phyloP scores from a whole-genome alignment of 2,888 invertebrate genomes.

The Cheilosia variabilis region DNA sequence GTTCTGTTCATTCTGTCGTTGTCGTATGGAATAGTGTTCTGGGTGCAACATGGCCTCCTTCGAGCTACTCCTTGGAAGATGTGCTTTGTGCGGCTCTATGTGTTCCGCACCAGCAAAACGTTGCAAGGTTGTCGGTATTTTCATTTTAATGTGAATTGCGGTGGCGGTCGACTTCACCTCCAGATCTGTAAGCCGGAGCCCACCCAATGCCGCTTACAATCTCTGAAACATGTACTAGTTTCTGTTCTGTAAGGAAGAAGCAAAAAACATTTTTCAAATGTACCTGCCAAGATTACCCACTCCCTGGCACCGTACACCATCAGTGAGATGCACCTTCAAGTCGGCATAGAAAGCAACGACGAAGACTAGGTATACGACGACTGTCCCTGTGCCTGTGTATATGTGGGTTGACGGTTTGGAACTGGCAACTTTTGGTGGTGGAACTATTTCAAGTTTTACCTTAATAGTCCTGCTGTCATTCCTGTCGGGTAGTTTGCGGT shows the following conservation, averaged over 20 bases:
- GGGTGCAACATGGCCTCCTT: conserved; percentile 60
- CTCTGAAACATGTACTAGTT: conserved; percentile 60
- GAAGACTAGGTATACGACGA: background rate
- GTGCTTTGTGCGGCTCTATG: conserved; percentile 6
- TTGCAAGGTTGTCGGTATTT: conserved; percentile 71
- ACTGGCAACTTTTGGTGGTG: conserved; percentile 64
- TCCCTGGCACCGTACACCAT: background rate
- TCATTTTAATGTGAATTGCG: conserved; percentile 74
- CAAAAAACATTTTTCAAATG: conserved; percentile 67
- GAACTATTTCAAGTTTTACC: conserved; percentile 71
- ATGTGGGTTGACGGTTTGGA: conserved; percentile 27
- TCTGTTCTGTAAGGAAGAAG: conserved; percentile 51
- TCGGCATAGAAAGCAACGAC: background rate
- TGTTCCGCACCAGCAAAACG: conserved; percentile 35
- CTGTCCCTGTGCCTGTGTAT: conserved; percentile 9
- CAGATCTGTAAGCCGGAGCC: conserved; percentile 27
- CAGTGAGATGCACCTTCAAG: conserved; percentile 7
- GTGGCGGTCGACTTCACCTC: conserved; percentile 61
- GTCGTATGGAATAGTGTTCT: conserved; percentile 26
- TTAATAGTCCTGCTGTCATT: conserved; percentile 76
- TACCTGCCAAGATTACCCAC: conserved; percentile 74
- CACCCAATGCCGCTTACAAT: conserved; percentile 71
- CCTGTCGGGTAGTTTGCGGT: conserved; percentile 74
- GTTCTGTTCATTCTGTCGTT: conserved; percentile 53
- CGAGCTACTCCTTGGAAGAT: conserved; percentile 39